Conservation (phyloP, 2,888 invertebrate species). For the Melanostoma scalare region DNA sequence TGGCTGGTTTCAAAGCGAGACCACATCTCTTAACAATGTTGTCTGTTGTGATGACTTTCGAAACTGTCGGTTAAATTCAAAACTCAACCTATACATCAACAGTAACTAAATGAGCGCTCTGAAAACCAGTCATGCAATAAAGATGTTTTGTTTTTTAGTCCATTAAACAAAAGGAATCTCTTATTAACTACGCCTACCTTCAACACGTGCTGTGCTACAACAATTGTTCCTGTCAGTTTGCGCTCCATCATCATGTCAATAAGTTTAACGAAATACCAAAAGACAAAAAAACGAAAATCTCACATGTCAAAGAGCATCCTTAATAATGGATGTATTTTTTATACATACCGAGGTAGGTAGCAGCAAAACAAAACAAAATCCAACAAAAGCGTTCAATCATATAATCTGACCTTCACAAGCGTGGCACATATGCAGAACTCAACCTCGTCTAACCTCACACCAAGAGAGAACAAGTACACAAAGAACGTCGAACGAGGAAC, state of each 20-base stretch:
- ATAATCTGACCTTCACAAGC: conserved; percentile 31
- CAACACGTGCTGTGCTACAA: neutral
- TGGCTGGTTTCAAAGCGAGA: neutral
- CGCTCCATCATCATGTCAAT: conserved; percentile 5
- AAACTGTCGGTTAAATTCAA: no score
- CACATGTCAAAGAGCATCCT: conserved; percentile 8
- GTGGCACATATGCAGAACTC: conserved; percentile 18
- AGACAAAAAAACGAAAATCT: no score
- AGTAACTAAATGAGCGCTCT: no score
- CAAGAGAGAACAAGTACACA: neutral
- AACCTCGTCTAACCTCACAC: conserved; percentile 15
- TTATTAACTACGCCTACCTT: neutral
- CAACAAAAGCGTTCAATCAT: conserved; percentile 37
- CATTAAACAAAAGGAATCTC: neutral
- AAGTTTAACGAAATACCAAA: conserved; percentile 6
- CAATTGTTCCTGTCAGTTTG: neutral
- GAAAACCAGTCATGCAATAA: no score
- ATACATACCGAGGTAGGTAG: neutral
- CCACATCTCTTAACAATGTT: no score
- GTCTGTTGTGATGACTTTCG: no score
- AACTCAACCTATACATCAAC: no score
- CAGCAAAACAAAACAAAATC: neutral
- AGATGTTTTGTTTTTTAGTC: neutral
- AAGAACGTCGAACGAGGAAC: no score
- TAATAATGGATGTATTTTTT: conserved; percentile 22